Conservation (phyloP, 1,140 invertebrate species). For the Dendroctonus ponderosae region DNA sequence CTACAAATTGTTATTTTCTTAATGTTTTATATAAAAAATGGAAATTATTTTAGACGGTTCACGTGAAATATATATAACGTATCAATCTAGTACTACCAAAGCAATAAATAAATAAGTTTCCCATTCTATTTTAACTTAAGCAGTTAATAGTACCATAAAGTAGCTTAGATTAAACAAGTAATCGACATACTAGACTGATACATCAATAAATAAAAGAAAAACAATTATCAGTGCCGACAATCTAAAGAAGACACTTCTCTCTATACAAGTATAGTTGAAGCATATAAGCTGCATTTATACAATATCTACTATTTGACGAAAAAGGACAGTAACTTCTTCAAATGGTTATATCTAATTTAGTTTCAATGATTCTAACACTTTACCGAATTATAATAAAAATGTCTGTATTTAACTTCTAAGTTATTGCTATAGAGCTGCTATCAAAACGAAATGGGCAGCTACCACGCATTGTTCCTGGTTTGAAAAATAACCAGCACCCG, state of each 20-base stretch:
- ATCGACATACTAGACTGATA: conserved; percentile 1
- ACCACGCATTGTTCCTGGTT: no score
- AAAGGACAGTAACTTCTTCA: conserved; percentile 5
- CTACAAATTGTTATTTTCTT: conserved; percentile 18
- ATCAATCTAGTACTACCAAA: neutral
- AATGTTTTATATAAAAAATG: conserved; percentile 14
- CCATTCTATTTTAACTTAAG: neutral
- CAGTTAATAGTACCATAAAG: no score
- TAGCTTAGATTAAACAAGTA: no score
- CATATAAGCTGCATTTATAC: conserved; percentile 23
- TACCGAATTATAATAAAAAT: no score
- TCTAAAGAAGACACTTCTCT: conserved; percentile 12
- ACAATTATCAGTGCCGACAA: conserved; percentile 1
- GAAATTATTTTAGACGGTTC: conserved; percentile 6
- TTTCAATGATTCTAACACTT: no score
- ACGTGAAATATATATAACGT: conserved; percentile 1
- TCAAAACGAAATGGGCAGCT: no score
- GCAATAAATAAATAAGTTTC: neutral
- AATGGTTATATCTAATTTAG: conserved; percentile 12
- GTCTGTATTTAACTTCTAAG: no score
- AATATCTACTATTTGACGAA: conserved; percentile 16
- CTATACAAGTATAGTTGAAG: conserved; percentile 19
- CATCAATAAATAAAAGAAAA: neutral
- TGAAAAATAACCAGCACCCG: no score
- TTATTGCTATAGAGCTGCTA: no score